Conservation (phyloP, 2,888 invertebrate genomes). For the Agrochola litura region DNA sequence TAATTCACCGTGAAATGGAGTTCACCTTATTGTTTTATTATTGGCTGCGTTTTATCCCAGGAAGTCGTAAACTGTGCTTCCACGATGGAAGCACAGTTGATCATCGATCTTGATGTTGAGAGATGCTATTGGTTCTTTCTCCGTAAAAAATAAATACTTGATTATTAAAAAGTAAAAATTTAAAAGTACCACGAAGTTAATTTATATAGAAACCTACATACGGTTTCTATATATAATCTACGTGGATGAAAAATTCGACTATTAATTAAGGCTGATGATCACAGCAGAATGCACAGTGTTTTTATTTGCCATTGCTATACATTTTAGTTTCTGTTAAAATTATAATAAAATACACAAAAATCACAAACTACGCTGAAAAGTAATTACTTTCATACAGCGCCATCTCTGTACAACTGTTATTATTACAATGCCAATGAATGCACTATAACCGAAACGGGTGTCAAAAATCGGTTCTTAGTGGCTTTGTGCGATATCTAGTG, state of each 20-base stretch:
- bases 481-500: conserved; percentile 40
- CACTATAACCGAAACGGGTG: not conserved
- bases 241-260: too few relatives aligned
- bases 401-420: conserved; percentile 12
- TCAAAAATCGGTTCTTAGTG: accelerated
- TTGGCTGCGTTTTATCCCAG: conserved; percentile 63
- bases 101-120: conserved; percentile 8
- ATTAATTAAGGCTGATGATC: too few relatives aligned
- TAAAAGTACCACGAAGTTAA: too few relatives aligned
- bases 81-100: conserved; percentile 44
- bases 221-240: too few relatives aligned
- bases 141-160: not conserved
- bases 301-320: not conserved
- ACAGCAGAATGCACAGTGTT: too few relatives aligned
- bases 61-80: conserved; percentile 59
- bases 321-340: not conserved
- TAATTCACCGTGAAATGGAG: conserved; percentile 76
- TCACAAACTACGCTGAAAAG: not conserved
- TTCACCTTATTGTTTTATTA: conserved; percentile 64
- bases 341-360: too few relatives aligned
- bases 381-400: not conserved
- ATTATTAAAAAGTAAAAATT: conserved; percentile 1
- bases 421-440: not conserved
- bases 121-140: not conserved
- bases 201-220: too few relatives aligned